Percentiles rank a stretch among this genome's conserved stretches.
Evolutionary conservation across 2,888 invertebrate genomes (phyloP).

Genomic region (Polyommatus icarus): DNA sequence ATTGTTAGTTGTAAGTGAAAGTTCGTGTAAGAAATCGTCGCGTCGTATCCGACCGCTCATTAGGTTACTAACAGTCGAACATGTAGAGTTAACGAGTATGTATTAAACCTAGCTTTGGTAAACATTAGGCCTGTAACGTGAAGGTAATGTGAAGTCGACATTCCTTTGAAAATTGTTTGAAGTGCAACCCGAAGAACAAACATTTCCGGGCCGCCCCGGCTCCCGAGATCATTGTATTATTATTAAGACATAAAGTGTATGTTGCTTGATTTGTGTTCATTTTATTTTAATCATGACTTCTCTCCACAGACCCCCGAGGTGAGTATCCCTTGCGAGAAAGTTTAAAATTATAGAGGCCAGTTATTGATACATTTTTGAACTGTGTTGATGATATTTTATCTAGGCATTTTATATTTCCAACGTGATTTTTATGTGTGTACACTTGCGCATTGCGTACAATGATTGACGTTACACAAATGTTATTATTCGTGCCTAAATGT

Average conservation of each 20-base stretch:
- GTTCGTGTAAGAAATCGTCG: conserved; percentile 43
- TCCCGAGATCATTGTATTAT: conserved; percentile 67
- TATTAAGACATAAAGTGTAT: conserved; percentile 80
- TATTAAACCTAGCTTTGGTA: conserved; percentile 58
- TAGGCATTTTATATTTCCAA: background rate
- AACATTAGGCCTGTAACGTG: conserved; percentile 57
- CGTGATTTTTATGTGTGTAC: conserved; percentile 17
- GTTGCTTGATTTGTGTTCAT: conserved; percentile 77
- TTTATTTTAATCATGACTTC: conserved; percentile 76
- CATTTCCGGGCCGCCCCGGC: conserved; percentile 54
- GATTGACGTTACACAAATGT: conserved; percentile 24
- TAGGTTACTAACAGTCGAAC: conserved; percentile 46
- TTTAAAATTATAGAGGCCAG: conserved; percentile 18
- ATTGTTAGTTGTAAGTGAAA: conserved; percentile 50
- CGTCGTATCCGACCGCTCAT: conserved; percentile 44
- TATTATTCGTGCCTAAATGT: conserved; percentile 27
- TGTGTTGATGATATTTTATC: conserved; percentile 14
- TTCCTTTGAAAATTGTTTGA: conserved; percentile 67
- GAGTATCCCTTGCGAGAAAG: conserved; percentile 61
- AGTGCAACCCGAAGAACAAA: conserved; percentile 43
- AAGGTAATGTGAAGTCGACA: conserved; percentile 70
- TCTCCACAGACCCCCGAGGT: conserved; percentile 74
- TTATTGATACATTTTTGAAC: conserved; percentile 26
- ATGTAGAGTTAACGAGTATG: conserved; percentile 51
- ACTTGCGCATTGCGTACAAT: conserved; percentile 1